A percentile compares a stretch with the other conserved stretches of the same genome.
Evolutionary conservation across 2,113 vertebrate genomes (phyloP).

Genomic region (Passer montanus): DNA sequence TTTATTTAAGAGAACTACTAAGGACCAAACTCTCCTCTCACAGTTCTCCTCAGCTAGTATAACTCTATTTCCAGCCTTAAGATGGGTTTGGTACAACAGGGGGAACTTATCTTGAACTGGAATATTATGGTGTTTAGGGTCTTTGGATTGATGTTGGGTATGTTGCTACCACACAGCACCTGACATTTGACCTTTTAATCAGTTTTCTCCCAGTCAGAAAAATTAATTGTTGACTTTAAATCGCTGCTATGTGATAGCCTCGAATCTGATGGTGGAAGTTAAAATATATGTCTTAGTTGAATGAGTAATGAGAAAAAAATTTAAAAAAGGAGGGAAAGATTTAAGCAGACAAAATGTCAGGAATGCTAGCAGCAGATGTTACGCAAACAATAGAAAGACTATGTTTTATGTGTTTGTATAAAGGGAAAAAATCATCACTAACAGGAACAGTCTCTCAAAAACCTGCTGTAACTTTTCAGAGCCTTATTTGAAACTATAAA

Average conservation of each 20-base stretch:
- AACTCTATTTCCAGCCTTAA: not conserved
- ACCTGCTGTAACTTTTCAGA: not conserved
- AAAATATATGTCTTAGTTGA: not conserved
- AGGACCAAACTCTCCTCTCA: not conserved
- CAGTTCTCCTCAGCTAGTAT: rapidly evolving
- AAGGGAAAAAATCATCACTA: not conserved
- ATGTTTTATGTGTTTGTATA: not conserved
- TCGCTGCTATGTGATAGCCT: not conserved
- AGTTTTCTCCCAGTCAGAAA: not conserved
- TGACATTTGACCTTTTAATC: not conserved
- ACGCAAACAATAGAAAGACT: not conserved
- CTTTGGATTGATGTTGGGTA: not conserved
- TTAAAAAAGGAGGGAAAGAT: not conserved
- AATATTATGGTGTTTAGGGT: not conserved
- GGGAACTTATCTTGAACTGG: not conserved
- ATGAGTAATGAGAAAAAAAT: not conserved
- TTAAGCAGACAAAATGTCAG: not conserved
- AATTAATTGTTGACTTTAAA: not conserved
- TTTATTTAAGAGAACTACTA: not conserved
- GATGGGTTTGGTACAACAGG: not conserved
- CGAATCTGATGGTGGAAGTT: not conserved
- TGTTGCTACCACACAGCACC: not conserved
- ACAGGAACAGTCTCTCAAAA: not conserved
- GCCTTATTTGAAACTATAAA: not conserved
- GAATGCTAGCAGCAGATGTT: not conserved